Conservation (phyloP, 2,888 invertebrate species). For the Horisme vitalbata region DNA sequence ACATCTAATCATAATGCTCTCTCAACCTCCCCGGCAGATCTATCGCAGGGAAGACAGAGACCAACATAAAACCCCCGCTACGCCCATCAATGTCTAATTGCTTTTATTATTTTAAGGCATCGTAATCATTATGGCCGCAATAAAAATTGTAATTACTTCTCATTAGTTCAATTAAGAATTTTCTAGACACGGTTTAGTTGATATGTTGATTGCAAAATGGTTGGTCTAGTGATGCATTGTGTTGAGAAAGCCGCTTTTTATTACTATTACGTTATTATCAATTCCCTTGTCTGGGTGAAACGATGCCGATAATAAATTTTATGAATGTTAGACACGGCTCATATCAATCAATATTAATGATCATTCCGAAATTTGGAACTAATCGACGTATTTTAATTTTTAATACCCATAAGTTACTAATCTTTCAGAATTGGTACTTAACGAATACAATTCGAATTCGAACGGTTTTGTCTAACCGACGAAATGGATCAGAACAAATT, state of each 20-base stretch:
- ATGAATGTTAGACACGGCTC: slow-evolving; percentile 73
- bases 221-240: slow-evolving; percentile 62
- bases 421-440: slow-evolving; percentile 51
- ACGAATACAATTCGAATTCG: slow-evolving; percentile 47
- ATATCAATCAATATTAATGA: slow-evolving; percentile 77
- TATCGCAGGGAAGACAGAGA: slow-evolving; percentile 55
- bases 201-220: slow-evolving; percentile 76
- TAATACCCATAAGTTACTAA: slow-evolving; percentile 68
- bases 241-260: slow-evolving; percentile 67
- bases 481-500: slow-evolving; percentile 44
- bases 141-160: slow-evolving; percentile 83
- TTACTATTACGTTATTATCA: slow-evolving; percentile 59
- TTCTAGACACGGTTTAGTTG: slow-evolving; percentile 79
- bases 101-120: slow-evolving; percentile 83
- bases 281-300: slow-evolving; percentile 66
- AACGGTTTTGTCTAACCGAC: slow-evolving; percentile 46
- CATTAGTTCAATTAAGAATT: slow-evolving; percentile 83
- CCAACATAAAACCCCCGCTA: slow-evolving; percentile 59
- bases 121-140: slow-evolving; percentile 82
- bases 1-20: slow-evolving; percentile 71
- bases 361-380: slow-evolving; percentile 74
- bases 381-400: slow-evolving; percentile 71
- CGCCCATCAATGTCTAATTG: slow-evolving; percentile 81
- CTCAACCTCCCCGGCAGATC: slow-evolving; percentile 46
- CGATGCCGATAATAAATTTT: slow-evolving; percentile 65